A percentile compares a stretch with the other conserved stretches of the same genome.
Conservation (phyloP, 2,113 vertebrate genomes). For the Regulus satrapa region DNA sequence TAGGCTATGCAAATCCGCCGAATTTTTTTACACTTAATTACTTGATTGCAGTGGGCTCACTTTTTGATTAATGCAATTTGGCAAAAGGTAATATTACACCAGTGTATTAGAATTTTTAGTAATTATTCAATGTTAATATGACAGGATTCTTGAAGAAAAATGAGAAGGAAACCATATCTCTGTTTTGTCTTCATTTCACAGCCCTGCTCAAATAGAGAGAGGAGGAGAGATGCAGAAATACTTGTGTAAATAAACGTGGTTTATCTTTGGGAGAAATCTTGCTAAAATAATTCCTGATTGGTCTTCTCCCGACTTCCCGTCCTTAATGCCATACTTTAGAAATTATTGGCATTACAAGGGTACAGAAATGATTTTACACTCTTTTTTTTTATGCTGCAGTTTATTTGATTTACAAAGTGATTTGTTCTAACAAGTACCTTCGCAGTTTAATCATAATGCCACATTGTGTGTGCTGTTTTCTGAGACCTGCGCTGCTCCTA, state of each 20-base stretch:
- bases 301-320: conserved; percentile 37
- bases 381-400: conserved; percentile 65
- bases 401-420: conserved; percentile 73
- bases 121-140: conserved; percentile 77
- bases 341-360: conserved; percentile 70
- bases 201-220: conserved; percentile 13
- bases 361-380: conserved; percentile 59
- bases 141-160: conserved; percentile 73
- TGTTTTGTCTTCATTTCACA: conserved; percentile 63
- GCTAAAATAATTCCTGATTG: conserved; percentile 58
- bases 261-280: conserved; percentile 65
- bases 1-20: conserved; percentile 35
- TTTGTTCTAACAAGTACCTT: conserved; percentile 73
- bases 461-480: conserved; percentile 58
- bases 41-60: conserved; percentile 73
- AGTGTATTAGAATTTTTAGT: conserved; percentile 74
- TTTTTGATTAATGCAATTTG: conserved; percentile 81
- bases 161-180: conserved; percentile 60
- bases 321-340: conserved; percentile 59
- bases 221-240: conserved; percentile 57
- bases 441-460: conserved; percentile 68
- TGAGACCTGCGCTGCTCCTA: not conserved
- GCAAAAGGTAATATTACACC: conserved; percentile 79
- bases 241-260: conserved; percentile 68
- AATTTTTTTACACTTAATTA: conserved; percentile 65